A percentile compares a stretch with the other conserved stretches of the same genome.
Evolutionary conservation across 2,113 vertebrate species (phyloP).

Genomic region (Labrus mixtus): DNA sequence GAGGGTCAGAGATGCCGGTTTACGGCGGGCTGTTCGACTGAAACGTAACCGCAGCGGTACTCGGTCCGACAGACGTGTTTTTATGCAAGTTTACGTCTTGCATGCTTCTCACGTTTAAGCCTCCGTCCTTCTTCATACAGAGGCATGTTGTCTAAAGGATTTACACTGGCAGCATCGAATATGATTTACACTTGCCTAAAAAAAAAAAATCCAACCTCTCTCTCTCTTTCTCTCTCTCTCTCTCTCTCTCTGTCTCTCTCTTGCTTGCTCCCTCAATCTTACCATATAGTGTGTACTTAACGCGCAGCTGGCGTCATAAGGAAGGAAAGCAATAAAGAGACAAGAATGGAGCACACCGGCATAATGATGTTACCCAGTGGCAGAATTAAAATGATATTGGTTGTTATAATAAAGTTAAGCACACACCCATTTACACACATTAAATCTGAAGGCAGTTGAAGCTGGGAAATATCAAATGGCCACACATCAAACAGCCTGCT

Average conservation of each 20-base stretch:
- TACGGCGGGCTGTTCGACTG: constrained; percentile 20
- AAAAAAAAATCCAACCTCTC: not conserved
- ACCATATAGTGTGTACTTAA: constrained; percentile 66
- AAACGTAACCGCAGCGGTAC: constrained; percentile 17
- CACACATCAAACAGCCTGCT: not conserved
- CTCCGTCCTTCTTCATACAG: not conserved
- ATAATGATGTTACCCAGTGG: not conserved
- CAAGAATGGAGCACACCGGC: not conserved
- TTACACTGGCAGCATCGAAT: constrained; percentile 34
- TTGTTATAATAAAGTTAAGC: not conserved
- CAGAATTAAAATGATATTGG: not conserved
- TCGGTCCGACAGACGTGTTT: constrained; percentile 2
- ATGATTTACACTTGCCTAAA: constrained; percentile 6
- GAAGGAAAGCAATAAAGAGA: not conserved
- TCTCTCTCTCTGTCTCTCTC: constrained; percentile 2
- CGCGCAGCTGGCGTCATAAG: constrained; percentile 52
- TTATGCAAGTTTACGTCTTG: constrained; percentile 5
- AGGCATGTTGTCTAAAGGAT: constrained; percentile 33
- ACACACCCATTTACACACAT: not conserved
- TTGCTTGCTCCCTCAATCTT: not conserved
- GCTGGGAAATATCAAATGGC: constrained; percentile 9
- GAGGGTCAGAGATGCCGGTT: constrained; percentile 25
- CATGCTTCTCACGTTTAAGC: constrained; percentile 22
- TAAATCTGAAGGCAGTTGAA: not conserved
- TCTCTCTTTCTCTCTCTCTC: not conserved